Base-by-base conservation (phyloP, 2,113 vertebrate genomes). In the Xenopus borealis region DNA sequence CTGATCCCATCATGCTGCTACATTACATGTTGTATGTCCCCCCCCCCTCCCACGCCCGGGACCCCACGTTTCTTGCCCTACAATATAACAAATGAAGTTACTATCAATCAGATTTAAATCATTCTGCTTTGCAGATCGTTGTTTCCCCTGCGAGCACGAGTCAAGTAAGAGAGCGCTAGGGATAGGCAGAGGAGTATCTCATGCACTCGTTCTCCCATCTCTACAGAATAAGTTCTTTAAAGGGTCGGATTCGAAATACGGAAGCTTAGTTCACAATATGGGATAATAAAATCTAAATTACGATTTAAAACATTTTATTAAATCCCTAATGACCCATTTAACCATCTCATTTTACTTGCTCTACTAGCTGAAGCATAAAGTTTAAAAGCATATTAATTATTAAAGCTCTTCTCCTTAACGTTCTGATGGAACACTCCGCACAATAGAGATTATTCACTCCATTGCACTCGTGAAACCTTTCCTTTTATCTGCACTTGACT, bases 371-470 rank as follows among this genome's bases (percentile, higher is more conserved):
- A 40, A 40, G 33, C 33, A 40, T 40, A 69, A 68, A 30, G 57
- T 77, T 64, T 77, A 70, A 70, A 77, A 70, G 74, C 74, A 16
- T 12, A 77, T 77, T 4, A 77, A 77, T 77, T 57, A 77, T 77
- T 44, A 77, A 69, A 27, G n/a, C 33, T 7, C 12, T 23, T 62
- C 62, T 70, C 59, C 66, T 69, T 45, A 53, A 18, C 59, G 23
- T 63, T 53, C 50, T 69, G 18, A 55, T 53, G 20, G 63, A 44
- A 50, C 55, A 62, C 19, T 68, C 62, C 64, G 69, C 58, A 69
- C 66, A 76, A 45, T 17, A 50, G 23, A 63, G 58, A 63, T 76
- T 63, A 76, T 46, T 68, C 62, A 62, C 65, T 55, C 20, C 44
- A 75, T 68, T 75, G 72, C 66, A 75, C 45, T 75, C 45, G 55